Conservation (phyloP, 1,140 invertebrate species). For the Hesperophylax magnus region DNA sequence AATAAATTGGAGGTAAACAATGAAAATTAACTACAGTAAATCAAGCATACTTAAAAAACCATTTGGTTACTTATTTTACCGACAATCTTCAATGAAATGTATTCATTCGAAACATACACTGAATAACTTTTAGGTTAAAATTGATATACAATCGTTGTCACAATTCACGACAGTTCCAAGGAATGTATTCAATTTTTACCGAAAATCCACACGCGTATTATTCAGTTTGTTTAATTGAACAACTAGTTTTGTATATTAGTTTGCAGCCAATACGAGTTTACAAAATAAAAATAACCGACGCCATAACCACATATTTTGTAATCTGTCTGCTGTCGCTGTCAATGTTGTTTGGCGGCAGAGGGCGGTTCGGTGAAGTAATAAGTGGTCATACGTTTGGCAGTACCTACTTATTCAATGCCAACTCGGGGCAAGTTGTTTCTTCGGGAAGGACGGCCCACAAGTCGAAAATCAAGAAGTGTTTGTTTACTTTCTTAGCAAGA, state of each 20-base stretch:
- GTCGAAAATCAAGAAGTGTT: too few relatives aligned
- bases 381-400: neutral
- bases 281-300: constrained; percentile 14
- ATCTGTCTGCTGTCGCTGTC: constrained; percentile 5
- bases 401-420: neutral
- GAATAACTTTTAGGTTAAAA: constrained; percentile 8
- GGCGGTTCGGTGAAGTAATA: neutral
- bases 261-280: neutral
- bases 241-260: neutral
- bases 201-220: neutral
- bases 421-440: constrained; percentile 6
- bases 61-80: neutral
- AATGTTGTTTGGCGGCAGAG: neutral
- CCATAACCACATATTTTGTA: constrained; percentile 1
- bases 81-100: neutral
- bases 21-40: too few relatives aligned
- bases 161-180: neutral
- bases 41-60: too few relatives aligned
- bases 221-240: neutral
- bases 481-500: too few relatives aligned
- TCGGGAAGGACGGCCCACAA: too few relatives aligned
- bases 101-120: neutral
- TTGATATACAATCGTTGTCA: neutral
- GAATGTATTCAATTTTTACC: too few relatives aligned
- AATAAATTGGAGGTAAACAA: too few relatives aligned